Evolutionary conservation across 2,888 invertebrate species (phyloP).

Genomic region (Eupithecia abbreviata): DNA sequence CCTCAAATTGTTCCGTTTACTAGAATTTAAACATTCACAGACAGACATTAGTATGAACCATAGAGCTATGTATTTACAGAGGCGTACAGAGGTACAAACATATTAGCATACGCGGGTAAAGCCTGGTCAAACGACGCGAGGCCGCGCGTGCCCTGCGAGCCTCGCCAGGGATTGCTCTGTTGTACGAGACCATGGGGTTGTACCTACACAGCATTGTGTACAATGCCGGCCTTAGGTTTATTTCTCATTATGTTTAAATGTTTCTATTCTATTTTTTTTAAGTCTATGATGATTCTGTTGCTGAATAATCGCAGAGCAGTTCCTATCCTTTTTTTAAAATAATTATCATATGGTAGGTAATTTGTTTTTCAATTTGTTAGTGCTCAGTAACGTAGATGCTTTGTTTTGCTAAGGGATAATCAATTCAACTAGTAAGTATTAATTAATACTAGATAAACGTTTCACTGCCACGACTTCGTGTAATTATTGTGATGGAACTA

Average conservation of each 20-base stretch:
- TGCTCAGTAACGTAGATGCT: not conserved
- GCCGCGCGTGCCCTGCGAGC: slow-evolving; percentile 71
- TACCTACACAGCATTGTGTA: not conserved
- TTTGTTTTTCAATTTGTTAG: not conserved
- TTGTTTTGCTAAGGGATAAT: not conserved
- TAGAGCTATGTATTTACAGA: slow-evolving; percentile 56
- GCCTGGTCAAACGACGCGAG: slow-evolving; percentile 71
- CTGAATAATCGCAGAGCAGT: no score
- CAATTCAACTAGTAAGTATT: slow-evolving; percentile 24
- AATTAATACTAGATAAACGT: slow-evolving; percentile 20
- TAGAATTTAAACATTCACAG: not conserved
- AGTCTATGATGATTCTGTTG: not conserved
- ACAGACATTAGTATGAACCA: not conserved
- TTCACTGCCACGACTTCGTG: slow-evolving; percentile 5
- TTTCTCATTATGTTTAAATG: not conserved
- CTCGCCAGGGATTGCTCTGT: slow-evolving; percentile 65
- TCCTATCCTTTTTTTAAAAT: not conserved
- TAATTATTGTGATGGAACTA: slow-evolving; percentile 18
- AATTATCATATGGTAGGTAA: not conserved
- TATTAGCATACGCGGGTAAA: slow-evolving; percentile 76
- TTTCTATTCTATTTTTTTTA: not conserved
- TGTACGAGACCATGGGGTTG: slow-evolving; percentile 10
- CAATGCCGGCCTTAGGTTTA: slow-evolving; percentile 3
- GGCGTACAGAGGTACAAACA: slow-evolving; percentile 64
- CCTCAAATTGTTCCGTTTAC: not conserved